Conservation (phyloP, 2,113 vertebrate genomes). For the Sphaerodactylus townsendi region DNA sequence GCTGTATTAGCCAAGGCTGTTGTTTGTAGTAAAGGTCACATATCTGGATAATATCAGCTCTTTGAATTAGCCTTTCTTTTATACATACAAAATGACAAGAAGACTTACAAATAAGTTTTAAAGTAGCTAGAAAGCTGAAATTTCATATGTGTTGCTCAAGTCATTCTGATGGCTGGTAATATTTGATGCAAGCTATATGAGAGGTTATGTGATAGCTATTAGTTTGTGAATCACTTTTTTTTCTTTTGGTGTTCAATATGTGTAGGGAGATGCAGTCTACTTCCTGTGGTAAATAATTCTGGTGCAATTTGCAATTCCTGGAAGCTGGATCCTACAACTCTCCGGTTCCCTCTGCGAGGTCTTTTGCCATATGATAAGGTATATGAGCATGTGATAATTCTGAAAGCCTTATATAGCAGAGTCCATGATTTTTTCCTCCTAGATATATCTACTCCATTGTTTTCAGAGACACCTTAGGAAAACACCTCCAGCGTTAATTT, state of each 20-base stretch:
- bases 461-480: not conserved
- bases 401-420: not conserved
- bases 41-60: not conserved
- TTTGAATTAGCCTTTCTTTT: not conserved
- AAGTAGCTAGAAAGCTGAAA: not conserved
- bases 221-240: slow-evolving; percentile 21
- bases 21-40: not conserved
- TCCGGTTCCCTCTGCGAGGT: slow-evolving; percentile 94
- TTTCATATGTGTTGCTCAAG: not conserved
- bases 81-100: not conserved
- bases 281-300: slow-evolving; percentile 98
- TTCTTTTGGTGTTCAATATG: slow-evolving; percentile 44
- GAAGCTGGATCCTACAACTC: slow-evolving; percentile 95
- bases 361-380: slow-evolving; percentile 98
- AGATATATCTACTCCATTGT: not conserved
- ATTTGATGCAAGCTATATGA: not conserved
- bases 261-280: slow-evolving; percentile 93
- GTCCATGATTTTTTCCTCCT: not conserved
- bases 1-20: not conserved
- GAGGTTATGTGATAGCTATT: not conserved
- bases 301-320: slow-evolving; percentile 99
- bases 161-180: not conserved
- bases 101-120: too few relatives aligned
- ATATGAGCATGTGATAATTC: slow-evolving; percentile 26
- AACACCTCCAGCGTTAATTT: not conserved